Base-by-base conservation (phyloP, 2,113 vertebrate genomes). In the Eolophus roseicapilla region DNA sequence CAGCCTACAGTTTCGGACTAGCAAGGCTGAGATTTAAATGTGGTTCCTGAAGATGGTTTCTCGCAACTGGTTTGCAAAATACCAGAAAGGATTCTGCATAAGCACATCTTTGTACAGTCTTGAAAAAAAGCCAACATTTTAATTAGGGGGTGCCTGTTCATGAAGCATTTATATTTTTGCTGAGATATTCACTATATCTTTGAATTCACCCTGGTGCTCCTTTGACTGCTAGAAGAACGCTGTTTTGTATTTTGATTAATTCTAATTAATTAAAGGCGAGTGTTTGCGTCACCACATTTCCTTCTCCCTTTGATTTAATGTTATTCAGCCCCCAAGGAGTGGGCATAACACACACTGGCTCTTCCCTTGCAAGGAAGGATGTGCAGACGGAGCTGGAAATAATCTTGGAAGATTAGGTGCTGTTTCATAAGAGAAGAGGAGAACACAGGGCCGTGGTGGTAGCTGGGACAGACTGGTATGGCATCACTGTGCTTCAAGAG, bases 261-360 rank as follows among this genome's bases (percentile, higher is more conserved):
- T 94, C 44, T 86, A 44, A 43, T 82, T 92, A 90, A 92, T 86
- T 81, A 81, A 90, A 77, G 71, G 43, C 1, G 0, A 88, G 55
- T 3, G 1, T 96, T 96, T 95, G 55, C 29, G 0, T 96, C 88
- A 88, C 76, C n/a, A 35, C 55, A 23, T 90, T 95, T 95, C 55
- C 76, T 90, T 92, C 71, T 90, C 27, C 29, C 33, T 93, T 94
- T 92, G 85, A 93, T 95, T 96, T 88, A 6, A 67, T 95, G 94
- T 91, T 86, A 80, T 96, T 77, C 35, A 44, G 44, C 29, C 77
- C 39, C 68, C 7, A 75, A 83, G 88, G 71, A 92, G 27, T 19
- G 24, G 44, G 13, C 27, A 5, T 50, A 50, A 46, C 15, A 33
- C 21, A 31, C 50, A 11, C 24, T 71, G 74, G 25, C 12, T 43